These are phyloP conservation scores for Xylota segnis DNA, from an alignment of 2,888 invertebrate species.

Conservation along the genomic window DNA sequence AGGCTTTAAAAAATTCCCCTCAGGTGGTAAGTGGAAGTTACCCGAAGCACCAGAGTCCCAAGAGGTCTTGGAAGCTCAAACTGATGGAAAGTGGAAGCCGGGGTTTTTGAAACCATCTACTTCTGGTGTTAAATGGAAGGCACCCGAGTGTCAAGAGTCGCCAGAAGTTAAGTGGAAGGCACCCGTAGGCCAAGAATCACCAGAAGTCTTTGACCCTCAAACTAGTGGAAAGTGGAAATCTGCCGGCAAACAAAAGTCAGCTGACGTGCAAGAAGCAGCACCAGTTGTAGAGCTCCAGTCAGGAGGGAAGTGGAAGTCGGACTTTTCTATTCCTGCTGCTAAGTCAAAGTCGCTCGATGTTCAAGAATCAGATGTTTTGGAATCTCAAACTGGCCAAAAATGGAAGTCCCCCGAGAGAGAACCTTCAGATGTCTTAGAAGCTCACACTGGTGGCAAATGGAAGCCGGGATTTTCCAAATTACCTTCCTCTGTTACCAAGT, in stretches of 20 bases:
- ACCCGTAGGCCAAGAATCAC: neutral
- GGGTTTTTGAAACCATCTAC: too few species aligned
- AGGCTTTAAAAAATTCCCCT: neutral
- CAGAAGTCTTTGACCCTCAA: conserved; percentile 14
- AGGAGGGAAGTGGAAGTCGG: neutral
- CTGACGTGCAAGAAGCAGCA: neutral
- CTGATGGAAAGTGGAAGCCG: conserved; percentile 66
- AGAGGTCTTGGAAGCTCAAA: conserved; percentile 62
- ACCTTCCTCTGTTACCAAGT: neutral
- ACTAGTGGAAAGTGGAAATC: conserved; percentile 72
- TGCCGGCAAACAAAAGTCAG: neutral
- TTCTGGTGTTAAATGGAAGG: conserved; percentile 77
- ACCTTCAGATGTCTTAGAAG: conserved; percentile 65
- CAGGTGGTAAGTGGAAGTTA: conserved; percentile 1
- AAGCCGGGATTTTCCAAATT: conserved; percentile 7
- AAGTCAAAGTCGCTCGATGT: conserved; percentile 72
- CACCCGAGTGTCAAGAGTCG: conserved; percentile 1
- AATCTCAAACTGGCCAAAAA: neutral
- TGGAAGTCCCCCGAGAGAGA: neutral
- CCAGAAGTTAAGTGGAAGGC: conserved; percentile 77
- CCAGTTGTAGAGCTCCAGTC: neutral
- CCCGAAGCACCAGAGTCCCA: conserved; percentile 14
- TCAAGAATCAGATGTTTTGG: conserved; percentile 29
- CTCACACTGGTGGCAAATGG: conserved; percentile 78
- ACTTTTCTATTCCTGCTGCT: conserved; percentile 63